Percentiles rank a stretch among this genome's conserved stretches.
Evolutionary conservation across 2,797 vertebrate genomes (phyloP).

Genomic region (Malacoraja senta): DNA sequence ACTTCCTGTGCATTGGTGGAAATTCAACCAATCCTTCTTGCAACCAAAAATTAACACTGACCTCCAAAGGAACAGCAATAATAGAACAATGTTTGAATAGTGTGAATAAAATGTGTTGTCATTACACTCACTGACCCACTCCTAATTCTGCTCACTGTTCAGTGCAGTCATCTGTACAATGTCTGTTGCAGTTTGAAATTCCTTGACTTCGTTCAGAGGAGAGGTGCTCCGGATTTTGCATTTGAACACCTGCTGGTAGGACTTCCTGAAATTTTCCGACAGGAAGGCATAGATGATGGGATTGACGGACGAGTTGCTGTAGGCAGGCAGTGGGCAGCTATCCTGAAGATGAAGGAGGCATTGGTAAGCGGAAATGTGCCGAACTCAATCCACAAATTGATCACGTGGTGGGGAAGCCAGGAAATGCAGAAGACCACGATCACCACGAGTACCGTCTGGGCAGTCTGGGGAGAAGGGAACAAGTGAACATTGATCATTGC

Average conservation of each 20-base stretch:
- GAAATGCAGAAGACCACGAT: slow-evolving; percentile 96
- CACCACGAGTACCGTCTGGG: slow-evolving; percentile 91
- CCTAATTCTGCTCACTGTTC: slow-evolving; percentile 66
- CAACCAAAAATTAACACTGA: not conserved
- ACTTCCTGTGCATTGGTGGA: not conserved
- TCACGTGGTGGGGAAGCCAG: slow-evolving; percentile 89
- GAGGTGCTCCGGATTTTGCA: slow-evolving; percentile 63
- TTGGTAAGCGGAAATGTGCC: slow-evolving; percentile 88
- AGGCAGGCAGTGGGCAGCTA: slow-evolving; percentile 89
- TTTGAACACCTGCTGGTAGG: slow-evolving; percentile 91
- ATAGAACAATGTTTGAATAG: not conserved
- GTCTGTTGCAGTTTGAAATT: slow-evolving; percentile 73
- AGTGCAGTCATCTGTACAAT: slow-evolving; percentile 85
- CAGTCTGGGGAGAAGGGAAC: slow-evolving; percentile 65
- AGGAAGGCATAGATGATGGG: slow-evolving; percentile 95
- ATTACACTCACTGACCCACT: not conserved
- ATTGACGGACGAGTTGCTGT: slow-evolving; percentile 96
- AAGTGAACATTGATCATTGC: not conserved
- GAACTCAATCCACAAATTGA: slow-evolving; percentile 91
- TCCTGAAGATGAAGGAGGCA: slow-evolving; percentile 81
- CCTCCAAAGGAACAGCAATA: not conserved
- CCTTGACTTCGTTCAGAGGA: slow-evolving; percentile 66
- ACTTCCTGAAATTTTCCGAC: slow-evolving; percentile 94
- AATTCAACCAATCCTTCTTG: not conserved
- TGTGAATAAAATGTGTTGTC: not conserved